Base-by-base conservation (phyloP, 2,113 vertebrate genomes). In the Gnathonemus echidnorhynchus region DNA sequence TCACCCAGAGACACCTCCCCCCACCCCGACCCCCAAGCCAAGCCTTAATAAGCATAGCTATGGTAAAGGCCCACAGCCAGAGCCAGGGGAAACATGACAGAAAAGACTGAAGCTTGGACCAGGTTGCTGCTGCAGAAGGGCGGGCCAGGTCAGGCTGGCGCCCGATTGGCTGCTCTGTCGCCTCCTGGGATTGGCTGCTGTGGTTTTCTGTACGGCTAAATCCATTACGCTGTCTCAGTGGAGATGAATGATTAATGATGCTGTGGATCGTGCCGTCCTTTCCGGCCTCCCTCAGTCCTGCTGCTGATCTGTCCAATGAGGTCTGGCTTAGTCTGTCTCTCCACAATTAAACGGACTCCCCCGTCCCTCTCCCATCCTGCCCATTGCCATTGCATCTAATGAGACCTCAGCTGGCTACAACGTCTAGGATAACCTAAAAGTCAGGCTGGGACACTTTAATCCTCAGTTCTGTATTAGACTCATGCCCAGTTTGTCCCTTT, bases 211-310 rank as follows among this genome's bases (percentile, higher is more conserved):
- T 39, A 89, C 7, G 17, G 39, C 15, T 53, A 21, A 89, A 74
- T 39, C 70, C 70, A 83, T 50, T 53, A 39, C 21, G 10, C 24
- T 49, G 7, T 70, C 53, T 88, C n/a, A 35, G 17, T 17, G n/a
- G 49, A 52, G 70, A 83, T 89, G n/a, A 83, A 89, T 50, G 88
- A 89, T 89, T 80, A 39, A 89, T 89, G 88, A 80, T 62, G 27
- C 62, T 70, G 62, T 31, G 27, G 62, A 13, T 70, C 3, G 3
- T 80, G 35, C 13, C 13, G 35, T 39, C 15, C 74, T 42, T 6
- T 39, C 74, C 4, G 15, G 35, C n/a, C 35, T 39, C 31, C 5
- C 31, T 9, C 50, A 3, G 49, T 42, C 13, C 10, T 27, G 86
- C n/a, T 48, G n/a, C n/a, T 9, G 15, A 1, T 8, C 42, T n/a